Conservation (phyloP, 2,888 invertebrate species). For the Tholera decimalis region DNA sequence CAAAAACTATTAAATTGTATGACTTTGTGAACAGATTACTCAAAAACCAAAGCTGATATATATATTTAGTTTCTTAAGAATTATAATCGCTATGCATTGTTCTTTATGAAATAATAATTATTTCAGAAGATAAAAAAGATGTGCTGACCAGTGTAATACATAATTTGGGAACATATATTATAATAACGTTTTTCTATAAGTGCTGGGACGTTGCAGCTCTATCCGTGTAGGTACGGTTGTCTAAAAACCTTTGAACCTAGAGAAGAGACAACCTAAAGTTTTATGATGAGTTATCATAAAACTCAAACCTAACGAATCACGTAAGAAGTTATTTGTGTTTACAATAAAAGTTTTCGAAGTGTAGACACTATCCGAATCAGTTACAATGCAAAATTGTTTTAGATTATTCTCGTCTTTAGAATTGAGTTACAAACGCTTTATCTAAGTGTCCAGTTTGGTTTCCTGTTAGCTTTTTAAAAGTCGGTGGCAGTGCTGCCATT, state of each 20-base stretch:
- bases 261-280: too few species aligned
- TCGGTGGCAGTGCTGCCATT: not conserved
- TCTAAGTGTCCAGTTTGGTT: constrained; percentile 14
- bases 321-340: constrained; percentile 4
- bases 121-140: too few species aligned
- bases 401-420: not conserved
- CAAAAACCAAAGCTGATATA: too few species aligned
- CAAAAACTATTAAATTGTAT: too few species aligned
- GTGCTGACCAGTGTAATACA: too few species aligned
- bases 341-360: constrained; percentile 7
- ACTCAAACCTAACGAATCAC: not conserved
- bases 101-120: too few species aligned
- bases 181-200: too few species aligned
- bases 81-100: too few species aligned
- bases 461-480: not conserved
- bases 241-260: not conserved
- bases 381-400: constrained; percentile 13
- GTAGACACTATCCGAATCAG: constrained; percentile 21
- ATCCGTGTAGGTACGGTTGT: not conserved
- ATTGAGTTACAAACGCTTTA: not conserved
- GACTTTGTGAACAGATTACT: too few species aligned
- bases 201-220: too few species aligned
- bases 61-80: too few species aligned
- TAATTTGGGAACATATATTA: too few species aligned
- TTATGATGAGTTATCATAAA: not conserved